Conservation (phyloP, 2,797 vertebrate species). For the Etheostoma perlongum region DNA sequence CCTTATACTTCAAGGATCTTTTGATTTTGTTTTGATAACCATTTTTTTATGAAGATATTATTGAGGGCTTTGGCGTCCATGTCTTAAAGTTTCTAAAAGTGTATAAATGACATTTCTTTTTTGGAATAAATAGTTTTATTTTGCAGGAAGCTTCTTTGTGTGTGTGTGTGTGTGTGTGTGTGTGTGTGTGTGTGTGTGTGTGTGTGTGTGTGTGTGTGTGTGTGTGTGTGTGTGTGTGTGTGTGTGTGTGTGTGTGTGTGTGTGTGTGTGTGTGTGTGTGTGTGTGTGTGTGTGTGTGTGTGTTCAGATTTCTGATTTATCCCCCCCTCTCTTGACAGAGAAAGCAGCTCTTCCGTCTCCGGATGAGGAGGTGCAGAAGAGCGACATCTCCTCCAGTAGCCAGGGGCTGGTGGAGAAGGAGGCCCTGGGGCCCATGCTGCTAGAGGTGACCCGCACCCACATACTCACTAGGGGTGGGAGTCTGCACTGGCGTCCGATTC, state of each 20-base stretch:
- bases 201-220: too few relatives aligned
- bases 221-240: too few relatives aligned
- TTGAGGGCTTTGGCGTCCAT: too few relatives aligned
- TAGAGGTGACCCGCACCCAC: slow-evolving; percentile 85
- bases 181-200: too few relatives aligned
- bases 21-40: too few relatives aligned
- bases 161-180: neutral
- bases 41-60: too few relatives aligned
- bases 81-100: too few relatives aligned
- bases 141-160: neutral
- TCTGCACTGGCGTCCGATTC: too few relatives aligned
- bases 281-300: neutral
- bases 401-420: slow-evolving; percentile 95
- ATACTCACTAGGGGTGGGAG: neutral
- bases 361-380: slow-evolving; percentile 95
- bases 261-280: too few relatives aligned
- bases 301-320: neutral
- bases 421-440: slow-evolving; percentile 92
- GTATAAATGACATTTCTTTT: neutral
- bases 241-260: too few relatives aligned
- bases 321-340: slow-evolving; percentile 74
- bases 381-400: slow-evolving; percentile 95
- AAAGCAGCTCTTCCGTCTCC: slow-evolving; percentile 86
- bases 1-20: too few relatives aligned
- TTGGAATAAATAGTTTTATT: too few relatives aligned